Conservation (phyloP, 2,888 invertebrate genomes). For the Pegoplata infirma region DNA sequence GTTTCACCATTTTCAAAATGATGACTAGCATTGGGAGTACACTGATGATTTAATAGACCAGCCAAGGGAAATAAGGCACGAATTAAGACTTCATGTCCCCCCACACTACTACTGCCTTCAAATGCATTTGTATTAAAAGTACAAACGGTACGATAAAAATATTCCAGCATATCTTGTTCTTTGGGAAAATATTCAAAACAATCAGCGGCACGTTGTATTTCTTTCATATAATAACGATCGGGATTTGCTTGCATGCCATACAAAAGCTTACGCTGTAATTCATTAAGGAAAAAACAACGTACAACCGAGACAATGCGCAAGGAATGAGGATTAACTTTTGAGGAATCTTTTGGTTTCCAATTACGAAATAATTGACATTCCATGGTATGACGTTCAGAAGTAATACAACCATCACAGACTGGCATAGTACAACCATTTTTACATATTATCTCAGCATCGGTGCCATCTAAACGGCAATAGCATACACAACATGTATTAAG, state of each 20-base stretch:
- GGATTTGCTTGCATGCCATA: slow-evolving; percentile 76
- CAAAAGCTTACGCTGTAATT: slow-evolving; percentile 71
- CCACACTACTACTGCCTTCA: slow-evolving; percentile 71
- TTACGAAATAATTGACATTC: slow-evolving; percentile 83
- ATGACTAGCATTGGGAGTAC: slow-evolving; percentile 85
- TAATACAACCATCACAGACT: slow-evolving; percentile 83
- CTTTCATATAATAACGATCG: slow-evolving; percentile 71
- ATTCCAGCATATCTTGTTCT: slow-evolving; percentile 71
- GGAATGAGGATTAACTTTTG: slow-evolving; percentile 68
- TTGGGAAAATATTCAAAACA: slow-evolving; percentile 75
- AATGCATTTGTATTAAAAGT: slow-evolving; percentile 78
- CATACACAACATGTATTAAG: slow-evolving; percentile 83
- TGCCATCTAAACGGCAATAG: slow-evolving; percentile 78
- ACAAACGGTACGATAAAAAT: slow-evolving; percentile 74
- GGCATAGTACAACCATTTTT: slow-evolving; percentile 83
- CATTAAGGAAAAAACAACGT: slow-evolving; percentile 74
- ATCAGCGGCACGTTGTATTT: slow-evolving; percentile 70
- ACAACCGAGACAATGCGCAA: slow-evolving; percentile 74
- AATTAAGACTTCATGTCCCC: slow-evolving; percentile 77
- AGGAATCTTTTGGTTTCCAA: slow-evolving; percentile 79
- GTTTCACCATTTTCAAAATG: slow-evolving; percentile 81
- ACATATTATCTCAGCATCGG: slow-evolving; percentile 79
- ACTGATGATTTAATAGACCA: slow-evolving; percentile 85
- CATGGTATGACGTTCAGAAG: slow-evolving; percentile 80
- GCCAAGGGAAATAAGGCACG: slow-evolving; percentile 84